Base-by-base conservation (phyloP, 2,888 invertebrate genomes). In the Trachelus tabidus region DNA sequence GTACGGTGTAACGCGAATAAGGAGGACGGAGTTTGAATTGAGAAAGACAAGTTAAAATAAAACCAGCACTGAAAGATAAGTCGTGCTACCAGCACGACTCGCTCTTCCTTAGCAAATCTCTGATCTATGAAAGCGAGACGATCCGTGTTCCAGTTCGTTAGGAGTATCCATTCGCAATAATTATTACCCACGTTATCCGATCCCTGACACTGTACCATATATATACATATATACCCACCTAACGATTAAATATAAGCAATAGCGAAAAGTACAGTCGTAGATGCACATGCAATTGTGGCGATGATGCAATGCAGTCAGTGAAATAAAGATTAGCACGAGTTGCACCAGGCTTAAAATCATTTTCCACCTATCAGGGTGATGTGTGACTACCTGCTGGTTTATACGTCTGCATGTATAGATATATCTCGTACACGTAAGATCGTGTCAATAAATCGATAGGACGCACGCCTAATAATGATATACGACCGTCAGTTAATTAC, bases 81-180 rank as follows among this genome's bases (percentile, higher is more conserved):
- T 56, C 56, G 56, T 56, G 56, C 56, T 23, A 56, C 56, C 15
- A 71, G 33, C 71, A 23, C 71, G 71, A 71, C 30, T 33, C 76
- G 78, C 79, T 81, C 77, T 73, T 77, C 56, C 56, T 56, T 56
- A 78, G 76, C 68, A 76, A 76, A 75, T 75, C 76, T 80, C 79
- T 77, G 77, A 82, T 81, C 81, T 81, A 82, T 79, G 79, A 75
- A 71, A 75, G 69, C 69, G 71, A 34, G 68, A 69, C 71, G 79
- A 69, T 35, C 76, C 74, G 77, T 76, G 78, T 81, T 82, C 79
- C 80, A 77, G 79, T 79, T 84, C 79, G 81, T 83, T 83, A 83
- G 80, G 74, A 75, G 78, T 76, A 79, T 78, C 79, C 82, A 82
- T 79, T 81, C 80, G 82, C 84, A 83, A 82, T 85, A 85, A 86